These are phyloP conservation scores for Mus spicilegus DNA, from an alignment of 2,113 vertebrate genomes.

Conservation along the genomic window DNA sequence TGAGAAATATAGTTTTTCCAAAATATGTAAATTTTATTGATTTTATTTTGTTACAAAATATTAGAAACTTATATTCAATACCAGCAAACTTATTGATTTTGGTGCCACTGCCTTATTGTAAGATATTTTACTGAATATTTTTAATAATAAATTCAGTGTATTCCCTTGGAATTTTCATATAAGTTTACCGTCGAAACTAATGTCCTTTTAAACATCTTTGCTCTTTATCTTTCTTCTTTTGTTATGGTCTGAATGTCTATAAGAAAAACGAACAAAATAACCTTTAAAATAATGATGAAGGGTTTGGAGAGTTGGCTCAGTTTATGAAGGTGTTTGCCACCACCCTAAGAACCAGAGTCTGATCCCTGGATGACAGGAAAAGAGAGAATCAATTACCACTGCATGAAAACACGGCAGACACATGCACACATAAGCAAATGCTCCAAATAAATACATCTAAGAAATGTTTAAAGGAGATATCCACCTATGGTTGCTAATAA, in stretches of 20 bases:
- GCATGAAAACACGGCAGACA: too few species aligned
- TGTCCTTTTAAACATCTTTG: neutral
- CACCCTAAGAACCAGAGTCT: neutral
- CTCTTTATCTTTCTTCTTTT: neutral
- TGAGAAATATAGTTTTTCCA: neutral
- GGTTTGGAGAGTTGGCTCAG: accelerated
- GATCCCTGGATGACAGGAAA: neutral
- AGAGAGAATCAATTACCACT: neutral
- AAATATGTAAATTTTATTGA: neutral
- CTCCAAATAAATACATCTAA: neutral
- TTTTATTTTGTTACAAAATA: neutral
- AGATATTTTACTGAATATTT: neutral
- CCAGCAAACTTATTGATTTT: slow-evolving; percentile 39
- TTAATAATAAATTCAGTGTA: neutral
- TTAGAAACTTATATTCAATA: neutral
- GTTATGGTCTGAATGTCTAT: neutral
- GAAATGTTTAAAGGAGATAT: neutral
- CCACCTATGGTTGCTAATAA: neutral
- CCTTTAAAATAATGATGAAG: neutral
- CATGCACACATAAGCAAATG: neutral
- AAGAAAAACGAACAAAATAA: neutral
- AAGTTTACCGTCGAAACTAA: neutral
- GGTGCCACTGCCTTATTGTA: neutral
- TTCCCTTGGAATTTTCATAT: neutral
- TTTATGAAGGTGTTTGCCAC: neutral